Evolutionary conservation across 2,888 invertebrate genomes (phyloP), one percentile per base, ranked within the genome.

Genomic region (Sturmia bella): DNA sequence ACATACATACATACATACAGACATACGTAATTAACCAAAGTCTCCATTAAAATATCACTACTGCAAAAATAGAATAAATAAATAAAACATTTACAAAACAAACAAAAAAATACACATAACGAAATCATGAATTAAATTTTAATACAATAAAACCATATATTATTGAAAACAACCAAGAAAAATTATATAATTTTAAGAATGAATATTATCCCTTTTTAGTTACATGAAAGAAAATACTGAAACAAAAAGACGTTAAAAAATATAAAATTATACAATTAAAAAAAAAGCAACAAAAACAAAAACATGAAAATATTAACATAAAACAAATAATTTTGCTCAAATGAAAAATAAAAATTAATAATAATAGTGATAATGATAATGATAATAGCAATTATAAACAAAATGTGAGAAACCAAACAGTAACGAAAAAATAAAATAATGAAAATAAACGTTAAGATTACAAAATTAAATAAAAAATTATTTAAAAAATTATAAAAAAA

Each of bases 271-370:
- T 54, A 80, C 61, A 80, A 56, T 68, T 13, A 54, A 63, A 21
- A 66, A 69, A 27, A 41, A 52, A 80, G 61, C 43, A 68, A 66
- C 39, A 50, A 19, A 45, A 48, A 43, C 27, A 37, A 15, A 4
- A 69, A 48, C 63, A 24, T 50, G 12, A 50, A 21, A 4, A 59
- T 52, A 68, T 27, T 27, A 66, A 72, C n/a, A n/a, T 59, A 59
- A 41, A 37, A 73, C 2, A 69, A 73, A 75, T 75, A 80, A 80
- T 56, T 80, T 80, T 80, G 80, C 80, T 80, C 80, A 80, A 80
- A 76, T 68, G n/a, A n/a, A n/a, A n/a, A n/a, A n/a, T n/a, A n/a
- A 61, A 61, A 45, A 41, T 59, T 54, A 63, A 54, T 15, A 59
- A 41, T 59, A 59, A 50, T 39, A 39, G 15, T 27, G 24, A 61